Evolutionary conservation across 2,113 vertebrate genomes (phyloP).

Genomic region (Pangasianodon hypophthalmus): DNA sequence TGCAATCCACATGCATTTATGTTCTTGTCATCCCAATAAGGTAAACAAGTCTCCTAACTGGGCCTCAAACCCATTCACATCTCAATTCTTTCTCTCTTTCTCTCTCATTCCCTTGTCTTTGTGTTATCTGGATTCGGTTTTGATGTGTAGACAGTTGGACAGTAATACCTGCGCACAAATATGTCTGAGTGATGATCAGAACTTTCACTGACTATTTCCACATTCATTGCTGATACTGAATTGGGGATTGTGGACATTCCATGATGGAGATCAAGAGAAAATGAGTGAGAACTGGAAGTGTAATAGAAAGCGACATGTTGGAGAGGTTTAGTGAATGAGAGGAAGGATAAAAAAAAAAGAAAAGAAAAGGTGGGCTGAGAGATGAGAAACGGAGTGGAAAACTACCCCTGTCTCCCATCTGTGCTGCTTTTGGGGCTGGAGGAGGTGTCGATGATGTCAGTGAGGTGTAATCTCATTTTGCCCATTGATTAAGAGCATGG

Average conservation of each 20-base stretch:
- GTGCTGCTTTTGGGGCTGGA: constrained; percentile 25
- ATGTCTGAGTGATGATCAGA: constrained; percentile 51
- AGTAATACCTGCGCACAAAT: constrained; percentile 54
- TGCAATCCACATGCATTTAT: constrained; percentile 12
- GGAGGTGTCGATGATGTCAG: constrained; percentile 50
- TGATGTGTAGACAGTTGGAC: constrained; percentile 41
- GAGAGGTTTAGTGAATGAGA: too few species aligned
- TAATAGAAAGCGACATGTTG: neutral
- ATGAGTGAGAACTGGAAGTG: neutral
- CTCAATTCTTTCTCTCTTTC: constrained; percentile 25
- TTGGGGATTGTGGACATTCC: neutral
- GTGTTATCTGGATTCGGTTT: constrained; percentile 12
- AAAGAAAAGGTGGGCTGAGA: neutral
- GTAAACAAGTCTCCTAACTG: neutral
- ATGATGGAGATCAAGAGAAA: neutral
- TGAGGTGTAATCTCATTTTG: constrained; percentile 50
- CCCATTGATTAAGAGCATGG: constrained; percentile 45
- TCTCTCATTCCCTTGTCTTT: neutral
- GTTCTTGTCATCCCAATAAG: constrained; percentile 1
- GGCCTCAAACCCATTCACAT: neutral
- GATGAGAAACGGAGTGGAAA: constrained; percentile 4
- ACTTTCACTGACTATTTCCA: constrained; percentile 56
- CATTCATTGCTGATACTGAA: neutral
- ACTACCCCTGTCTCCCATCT: constrained; percentile 40
- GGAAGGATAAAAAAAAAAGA: neutral